Evolutionary conservation across 2,113 vertebrate genomes (phyloP), one percentile per base, ranked within the genome.

Genomic region (Catharus bicknelli): DNA sequence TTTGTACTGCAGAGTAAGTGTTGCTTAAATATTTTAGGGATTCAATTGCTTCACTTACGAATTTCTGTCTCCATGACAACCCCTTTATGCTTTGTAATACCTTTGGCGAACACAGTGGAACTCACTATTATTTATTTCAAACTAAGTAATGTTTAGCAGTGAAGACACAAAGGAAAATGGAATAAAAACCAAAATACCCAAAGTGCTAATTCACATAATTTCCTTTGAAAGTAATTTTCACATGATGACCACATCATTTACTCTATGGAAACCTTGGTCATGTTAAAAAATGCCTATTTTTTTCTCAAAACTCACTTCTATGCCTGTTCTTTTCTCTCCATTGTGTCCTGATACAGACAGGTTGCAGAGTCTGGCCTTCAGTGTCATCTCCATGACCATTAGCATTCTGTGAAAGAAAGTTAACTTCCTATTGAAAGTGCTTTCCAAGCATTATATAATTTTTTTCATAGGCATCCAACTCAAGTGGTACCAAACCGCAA

Each of bases 21-120:
- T 95, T 94, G 86, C 95, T 94, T 94, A 95, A 95, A 95, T 90
- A 88, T 97, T 96, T 94, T 93, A 93, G 79, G 40, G 77, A 96
- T 82, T 93, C 5, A 4, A 0, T 82, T 58, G 43, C 90, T 89
- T 94, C 74, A 47, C 88, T 81, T 90, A 66, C 62, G 88, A 86
- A 93, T 95, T 93, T 83, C 85, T 83, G 81, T 97, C 90, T 94
- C 95, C 96, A 96, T 96, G 93, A 80, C 96, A 96, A 97, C 95
- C n/a, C 19, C 80, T 86, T 81, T 95, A 67, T 90, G 68, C 87
- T 94, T 91, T 90, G 70, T 90, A 84, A 90, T 95, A 84, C 83
- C 89, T 96, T 89, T 78, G 48, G 78, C 2, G 1, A 95, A 73
- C 69, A 72, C 12, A 4, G 48, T 68, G 42, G 63, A 92, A 75